Evolutionary conservation across 1,140 invertebrate genomes (phyloP), one percentile per base, ranked within the genome.

Genomic region (Odontomachus brunneus): DNA sequence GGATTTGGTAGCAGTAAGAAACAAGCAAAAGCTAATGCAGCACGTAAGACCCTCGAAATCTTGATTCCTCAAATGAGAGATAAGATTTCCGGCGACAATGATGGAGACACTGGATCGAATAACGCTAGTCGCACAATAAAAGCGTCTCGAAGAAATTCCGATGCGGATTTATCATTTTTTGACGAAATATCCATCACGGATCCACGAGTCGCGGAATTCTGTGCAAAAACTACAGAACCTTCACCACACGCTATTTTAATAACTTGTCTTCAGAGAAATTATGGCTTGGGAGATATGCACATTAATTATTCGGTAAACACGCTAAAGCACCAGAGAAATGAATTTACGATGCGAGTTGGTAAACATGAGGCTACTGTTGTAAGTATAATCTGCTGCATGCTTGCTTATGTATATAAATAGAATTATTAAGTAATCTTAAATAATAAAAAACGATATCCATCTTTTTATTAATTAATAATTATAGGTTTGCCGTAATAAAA

Each of bases 1-100:
- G 98, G 98, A 12, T 97, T 97, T 94, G 98, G 98, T 5, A 97
- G 97, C 69, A 99, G 98, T 92, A 99, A 99, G 92, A 98, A 99
- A 90, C 96, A 97, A 93, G 98, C 98, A 15, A 99, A 99, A 94
- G 96, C 97, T 2, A 97, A 98, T 88, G 98, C 98, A 69, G 98
- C 98, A 0, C 96, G 96, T 74, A 96, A 97, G 80, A 98, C 98
- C 24, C 94, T 99, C 15, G 97, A 98, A 93, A 97, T 99, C 91
- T 95, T 99, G 38, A 98, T 99, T 88, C 98, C 98, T 0, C 97
- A 99, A 94, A 98, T 99, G 96, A 97, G 97, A 82, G 96, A 97
- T 76, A 96, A 97, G 91, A 96, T 96, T 81, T 95, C 95, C 4
- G 94, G 95, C 12, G 96, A 96, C 85, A 92, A 89, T 49, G 90